Percentiles rank a stretch among this genome's conserved stretches.
Evolutionary conservation across 1,140 invertebrate genomes (phyloP).

Genomic region (Magallana angulata): DNA sequence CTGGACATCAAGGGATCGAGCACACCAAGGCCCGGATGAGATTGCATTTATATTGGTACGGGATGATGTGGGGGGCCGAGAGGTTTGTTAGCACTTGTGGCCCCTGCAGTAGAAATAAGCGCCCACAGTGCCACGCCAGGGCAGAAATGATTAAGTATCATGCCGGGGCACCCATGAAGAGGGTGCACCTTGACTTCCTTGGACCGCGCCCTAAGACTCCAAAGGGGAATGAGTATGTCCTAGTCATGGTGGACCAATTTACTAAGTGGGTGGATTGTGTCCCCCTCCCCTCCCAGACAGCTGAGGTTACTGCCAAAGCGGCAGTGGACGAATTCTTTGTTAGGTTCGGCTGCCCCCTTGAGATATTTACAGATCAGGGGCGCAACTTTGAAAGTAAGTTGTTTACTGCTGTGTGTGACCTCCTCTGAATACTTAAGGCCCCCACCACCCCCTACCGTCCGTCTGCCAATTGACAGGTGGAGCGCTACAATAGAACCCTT

Average conservation of each 20-base stretch:
- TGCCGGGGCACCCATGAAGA: constrained; percentile 46
- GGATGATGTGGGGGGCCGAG: neutral
- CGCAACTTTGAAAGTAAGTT: constrained; percentile 42
- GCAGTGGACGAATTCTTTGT: constrained; percentile 46
- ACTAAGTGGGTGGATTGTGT: constrained; percentile 55
- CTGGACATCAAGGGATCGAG: neutral
- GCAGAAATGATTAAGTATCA: neutral
- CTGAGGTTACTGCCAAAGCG: constrained; percentile 38
- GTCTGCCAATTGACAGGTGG: constrained; percentile 31
- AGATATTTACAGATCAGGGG: constrained; percentile 48
- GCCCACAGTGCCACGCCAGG: neutral
- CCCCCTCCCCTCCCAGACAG: constrained; percentile 48
- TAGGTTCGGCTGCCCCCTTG: constrained; percentile 38
- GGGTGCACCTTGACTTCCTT: constrained; percentile 50
- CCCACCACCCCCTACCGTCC: constrained; percentile 50
- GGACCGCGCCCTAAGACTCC: constrained; percentile 3
- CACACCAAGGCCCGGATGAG: neutral
- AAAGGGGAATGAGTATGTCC: constrained; percentile 40
- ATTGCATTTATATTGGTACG: neutral
- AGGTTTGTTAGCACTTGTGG: neutral
- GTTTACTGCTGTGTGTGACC: neutral
- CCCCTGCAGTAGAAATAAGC: neutral
- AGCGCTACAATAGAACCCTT: constrained; percentile 49
- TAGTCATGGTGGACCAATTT: constrained; percentile 56
- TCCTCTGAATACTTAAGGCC: constrained; percentile 25